Conservation (phyloP, 2,113 vertebrate genomes). For the Neoarius graeffei region DNA sequence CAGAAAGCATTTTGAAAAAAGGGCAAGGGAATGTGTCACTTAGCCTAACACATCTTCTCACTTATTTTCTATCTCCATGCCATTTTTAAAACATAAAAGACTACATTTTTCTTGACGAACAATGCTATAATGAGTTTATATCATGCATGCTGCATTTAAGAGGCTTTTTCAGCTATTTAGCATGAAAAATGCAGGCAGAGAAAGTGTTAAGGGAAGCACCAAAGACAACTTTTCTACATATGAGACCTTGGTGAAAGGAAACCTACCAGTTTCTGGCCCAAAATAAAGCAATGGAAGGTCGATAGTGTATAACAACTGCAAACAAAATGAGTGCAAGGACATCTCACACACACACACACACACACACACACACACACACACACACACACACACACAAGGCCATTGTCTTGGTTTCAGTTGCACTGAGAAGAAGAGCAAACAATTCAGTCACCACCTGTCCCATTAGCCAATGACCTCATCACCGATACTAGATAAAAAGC, state of each 20-base stretch:
- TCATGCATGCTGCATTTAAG: background rate
- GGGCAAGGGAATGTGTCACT: background rate
- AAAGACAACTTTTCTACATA: background rate
- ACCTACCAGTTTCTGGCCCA: background rate
- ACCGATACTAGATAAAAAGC: constrained; percentile 63
- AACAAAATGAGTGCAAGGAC: constrained; percentile 59
- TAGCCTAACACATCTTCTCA: background rate
- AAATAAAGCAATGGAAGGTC: constrained; percentile 34
- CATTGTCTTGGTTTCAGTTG: constrained; percentile 66
- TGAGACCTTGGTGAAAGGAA: constrained; percentile 28
- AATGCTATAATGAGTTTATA: constrained; percentile 1
- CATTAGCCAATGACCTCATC: constrained; percentile 70
- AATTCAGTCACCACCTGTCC: constrained; percentile 64
- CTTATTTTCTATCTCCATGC: background rate
- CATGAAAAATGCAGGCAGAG: background rate
- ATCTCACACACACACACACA: constrained; percentile 46
- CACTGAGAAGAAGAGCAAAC: constrained; percentile 66
- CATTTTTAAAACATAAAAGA: background rate
- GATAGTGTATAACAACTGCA: constrained; percentile 51
- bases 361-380: constrained; percentile 45
- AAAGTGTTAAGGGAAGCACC: background rate
- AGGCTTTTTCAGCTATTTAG: constrained; percentile 1
- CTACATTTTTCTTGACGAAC: background rate
- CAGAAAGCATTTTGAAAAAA: background rate
- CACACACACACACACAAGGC: constrained; percentile 63